Evolutionary conservation across 2,113 vertebrate species (phyloP), one percentile per base, ranked within the genome.

Genomic region (Dicrurus megarhynchus): DNA sequence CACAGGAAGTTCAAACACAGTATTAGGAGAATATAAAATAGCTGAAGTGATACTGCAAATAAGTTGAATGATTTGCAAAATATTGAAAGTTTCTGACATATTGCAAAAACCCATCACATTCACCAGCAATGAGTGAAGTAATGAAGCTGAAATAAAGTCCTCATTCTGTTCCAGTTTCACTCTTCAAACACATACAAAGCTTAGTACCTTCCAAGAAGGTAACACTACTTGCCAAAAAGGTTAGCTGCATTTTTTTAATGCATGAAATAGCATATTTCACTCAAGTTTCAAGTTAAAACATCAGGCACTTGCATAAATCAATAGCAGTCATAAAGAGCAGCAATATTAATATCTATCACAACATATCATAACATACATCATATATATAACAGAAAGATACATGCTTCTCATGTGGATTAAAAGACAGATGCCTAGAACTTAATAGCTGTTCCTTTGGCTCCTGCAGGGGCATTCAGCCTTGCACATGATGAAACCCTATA

Each of bases 61-160:
- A 92, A 90, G 85, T 24, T 68, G 85, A 81, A 91, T 78, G 82
- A 88, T 90, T 95, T 94, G 83, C 73, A 93, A 94, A 92, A 93
- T 84, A 92, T 33, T 90, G 79, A 35, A 86, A 90, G 85, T 75
- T 88, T 65, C 46, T 91, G 73, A 94, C 73, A 81, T 52, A 50
- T 10, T 90, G 79, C 86, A 92, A 56, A 90, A 91, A 21, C 24
- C 41, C 33, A 61, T 20, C 69, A 81, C 47, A 86, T 84, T 84
- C 60, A 80, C 39, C 41, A 80, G 55, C 57, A 80, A 33, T 33
- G 70, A 89, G 65, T 68, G 73, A 95, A 93, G 46, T 85, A 91
- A 82, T 28, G 78, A 80, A 93, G 87, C 37, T 65, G 74, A 92
- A 95, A 97, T 52, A 53, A 92, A 91, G 52, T 47, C 39, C 70